These are phyloP conservation scores for Cordilura impudica DNA, from an alignment of 2,888 invertebrate genomes.

Conservation along the genomic window DNA sequence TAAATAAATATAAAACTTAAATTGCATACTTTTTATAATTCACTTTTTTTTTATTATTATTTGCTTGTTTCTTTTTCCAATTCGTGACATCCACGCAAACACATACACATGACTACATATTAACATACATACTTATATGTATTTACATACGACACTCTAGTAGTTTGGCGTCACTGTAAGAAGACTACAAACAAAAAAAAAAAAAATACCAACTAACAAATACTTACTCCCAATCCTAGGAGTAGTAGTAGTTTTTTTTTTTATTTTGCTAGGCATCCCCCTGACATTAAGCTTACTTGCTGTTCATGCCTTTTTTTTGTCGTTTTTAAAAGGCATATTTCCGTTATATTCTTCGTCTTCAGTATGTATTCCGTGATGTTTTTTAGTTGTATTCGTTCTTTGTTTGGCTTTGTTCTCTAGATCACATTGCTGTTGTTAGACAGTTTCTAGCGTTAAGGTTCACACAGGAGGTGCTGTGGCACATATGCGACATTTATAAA, in stretches of 20 bases:
- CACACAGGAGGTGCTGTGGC: slow-evolving; percentile 63
- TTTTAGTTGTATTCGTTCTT: background rate
- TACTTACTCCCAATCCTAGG: slow-evolving; percentile 12
- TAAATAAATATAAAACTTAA: slow-evolving; percentile 43
- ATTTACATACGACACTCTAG: slow-evolving; percentile 45
- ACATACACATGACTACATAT: slow-evolving; percentile 11
- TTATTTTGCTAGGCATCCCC: background rate
- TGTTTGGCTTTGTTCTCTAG: slow-evolving; percentile 43
- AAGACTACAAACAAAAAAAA: slow-evolving; percentile 37
- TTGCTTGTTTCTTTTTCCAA: slow-evolving; percentile 39
- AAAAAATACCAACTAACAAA: background rate
- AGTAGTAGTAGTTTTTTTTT: slow-evolving; percentile 6
- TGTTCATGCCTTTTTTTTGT: slow-evolving; percentile 19
- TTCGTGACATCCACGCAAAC: slow-evolving; percentile 56
- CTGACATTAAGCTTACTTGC: slow-evolving; percentile 45
- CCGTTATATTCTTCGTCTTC: slow-evolving; percentile 50
- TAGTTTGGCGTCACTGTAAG: slow-evolving; percentile 47
- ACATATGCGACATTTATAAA: slow-evolving; percentile 67
- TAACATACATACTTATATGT: background rate
- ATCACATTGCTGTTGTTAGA: slow-evolving; percentile 52
- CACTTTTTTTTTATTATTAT: slow-evolving; percentile 16
- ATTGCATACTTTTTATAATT: slow-evolving; percentile 40
- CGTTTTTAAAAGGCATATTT: slow-evolving; percentile 59
- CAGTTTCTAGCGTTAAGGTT: slow-evolving; percentile 59
- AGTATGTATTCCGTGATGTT: slow-evolving; percentile 41